A percentile compares a stretch with the other conserved stretches of the same genome.
Conservation (phyloP, 2,113 vertebrate genomes). For the Grantiella picta region DNA sequence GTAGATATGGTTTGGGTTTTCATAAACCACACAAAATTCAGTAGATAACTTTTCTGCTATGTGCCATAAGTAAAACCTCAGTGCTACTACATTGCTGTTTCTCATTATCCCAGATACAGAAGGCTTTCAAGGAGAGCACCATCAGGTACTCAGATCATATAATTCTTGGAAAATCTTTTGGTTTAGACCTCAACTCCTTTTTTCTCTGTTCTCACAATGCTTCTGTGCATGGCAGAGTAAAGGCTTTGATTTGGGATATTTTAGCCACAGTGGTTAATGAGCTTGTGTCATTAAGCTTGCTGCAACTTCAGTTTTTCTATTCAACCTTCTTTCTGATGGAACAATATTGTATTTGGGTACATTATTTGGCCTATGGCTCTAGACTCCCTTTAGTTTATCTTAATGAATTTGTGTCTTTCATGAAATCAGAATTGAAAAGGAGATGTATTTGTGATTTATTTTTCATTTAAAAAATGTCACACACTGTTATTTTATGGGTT, state of each 20-base stretch:
- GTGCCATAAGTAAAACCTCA: not conserved
- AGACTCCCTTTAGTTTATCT: not conserved
- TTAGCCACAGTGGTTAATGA: not conserved
- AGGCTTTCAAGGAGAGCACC: not conserved
- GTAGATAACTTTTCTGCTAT: not conserved
- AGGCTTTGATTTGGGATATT: not conserved
- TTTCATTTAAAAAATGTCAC: not conserved
- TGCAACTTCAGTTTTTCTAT: not conserved
- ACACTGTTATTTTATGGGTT: not conserved
- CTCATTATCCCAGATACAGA: too few species aligned
- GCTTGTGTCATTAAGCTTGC: not conserved
- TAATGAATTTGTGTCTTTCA: not conserved
- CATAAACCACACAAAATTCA: not conserved
- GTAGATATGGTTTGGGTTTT: not conserved
- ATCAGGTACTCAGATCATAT: not conserved
- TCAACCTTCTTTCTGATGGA: not conserved
- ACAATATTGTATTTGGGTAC: not conserved
- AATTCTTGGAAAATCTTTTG: not conserved
- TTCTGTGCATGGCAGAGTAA: not conserved
- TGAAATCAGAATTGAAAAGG: not conserved
- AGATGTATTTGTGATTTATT: not conserved
- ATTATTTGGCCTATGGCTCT: accelerated
- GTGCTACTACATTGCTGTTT: not conserved
- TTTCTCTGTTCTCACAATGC: not conserved
- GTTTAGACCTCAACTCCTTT: not conserved